These are phyloP conservation scores for Apamea monoglypha DNA, from an alignment of 2,888 invertebrate genomes.

Conservation along the genomic window DNA sequence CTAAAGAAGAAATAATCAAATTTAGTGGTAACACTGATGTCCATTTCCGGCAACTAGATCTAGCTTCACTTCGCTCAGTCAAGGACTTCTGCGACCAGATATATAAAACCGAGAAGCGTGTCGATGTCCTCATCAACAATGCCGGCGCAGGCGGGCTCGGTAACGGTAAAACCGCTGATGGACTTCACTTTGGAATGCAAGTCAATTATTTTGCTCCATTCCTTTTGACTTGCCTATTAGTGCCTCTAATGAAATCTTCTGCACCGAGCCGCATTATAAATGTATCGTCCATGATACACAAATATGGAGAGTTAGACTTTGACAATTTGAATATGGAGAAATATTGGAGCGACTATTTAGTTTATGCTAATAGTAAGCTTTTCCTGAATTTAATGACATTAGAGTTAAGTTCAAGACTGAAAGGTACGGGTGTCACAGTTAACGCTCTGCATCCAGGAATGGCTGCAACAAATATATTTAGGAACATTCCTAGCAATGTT, in stretches of 20 bases:
- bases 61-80: conserved; percentile 86
- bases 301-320: conserved; percentile 84
- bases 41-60: conserved; percentile 81
- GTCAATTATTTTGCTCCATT: conserved; percentile 94
- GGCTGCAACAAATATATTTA: conserved; percentile 91
- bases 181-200: conserved; percentile 92
- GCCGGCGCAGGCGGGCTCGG: conserved; percentile 89
- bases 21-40: conserved; percentile 82
- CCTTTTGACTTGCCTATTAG: conserved; percentile 92
- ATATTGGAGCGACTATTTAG: conserved; percentile 87
- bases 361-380: conserved; percentile 90
- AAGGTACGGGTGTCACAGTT: conserved; percentile 92
- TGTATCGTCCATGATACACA: conserved; percentile 91
- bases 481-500: conserved; percentile 89
- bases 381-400: conserved; percentile 92
- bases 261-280: conserved; percentile 92
- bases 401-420: conserved; percentile 90
- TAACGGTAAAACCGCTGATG: conserved; percentile 91
- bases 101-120: conserved; percentile 83
- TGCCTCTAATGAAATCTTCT: conserved; percentile 89
- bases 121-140: conserved; percentile 91
- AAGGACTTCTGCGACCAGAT: conserved; percentile 90
- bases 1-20: conserved; percentile 82
- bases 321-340: conserved; percentile 88
- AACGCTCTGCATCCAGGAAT: conserved; percentile 94